Conservation (phyloP, 2,113 vertebrate species). For the Gambusia affinis region DNA sequence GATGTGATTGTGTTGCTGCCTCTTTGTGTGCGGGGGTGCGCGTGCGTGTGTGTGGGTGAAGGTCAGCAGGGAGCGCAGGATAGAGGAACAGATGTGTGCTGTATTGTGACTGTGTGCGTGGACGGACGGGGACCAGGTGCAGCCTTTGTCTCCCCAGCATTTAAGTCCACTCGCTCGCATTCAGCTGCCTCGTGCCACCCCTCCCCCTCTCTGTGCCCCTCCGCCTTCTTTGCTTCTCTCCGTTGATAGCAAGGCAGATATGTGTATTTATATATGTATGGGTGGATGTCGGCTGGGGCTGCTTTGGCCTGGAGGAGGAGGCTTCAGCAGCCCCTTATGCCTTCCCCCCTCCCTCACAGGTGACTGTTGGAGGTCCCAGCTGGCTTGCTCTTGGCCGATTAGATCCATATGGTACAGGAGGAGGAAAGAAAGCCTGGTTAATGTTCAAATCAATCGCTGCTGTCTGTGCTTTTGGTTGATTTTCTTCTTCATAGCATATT, state of each 20-base stretch:
- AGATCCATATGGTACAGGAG: slow-evolving; percentile 91
- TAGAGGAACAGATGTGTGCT: slow-evolving; percentile 89
- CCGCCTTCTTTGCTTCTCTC: slow-evolving; percentile 25
- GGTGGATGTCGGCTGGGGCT: slow-evolving; percentile 52
- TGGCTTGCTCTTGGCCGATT: slow-evolving; percentile 95
- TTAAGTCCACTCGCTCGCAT: slow-evolving; percentile 82
- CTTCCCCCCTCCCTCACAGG: slow-evolving; percentile 82
- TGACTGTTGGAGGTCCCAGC: slow-evolving; percentile 98
- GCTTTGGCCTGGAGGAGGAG: slow-evolving; percentile 76
- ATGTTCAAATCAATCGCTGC: slow-evolving; percentile 20
- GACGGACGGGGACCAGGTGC: slow-evolving; percentile 93
- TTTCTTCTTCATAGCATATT: not conserved
- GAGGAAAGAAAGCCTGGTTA: slow-evolving; percentile 40
- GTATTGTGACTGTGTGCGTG: slow-evolving; percentile 83
- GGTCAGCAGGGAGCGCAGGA: slow-evolving; percentile 58
- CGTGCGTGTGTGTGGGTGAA: slow-evolving; percentile 46
- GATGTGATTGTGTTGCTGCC: slow-evolving; percentile 16
- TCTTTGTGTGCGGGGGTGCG: slow-evolving; percentile 7
- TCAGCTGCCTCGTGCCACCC: slow-evolving; percentile 70
- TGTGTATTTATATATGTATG: slow-evolving; percentile 32
- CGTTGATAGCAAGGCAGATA: slow-evolving; percentile 55
- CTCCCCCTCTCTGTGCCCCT: slow-evolving; percentile 5
- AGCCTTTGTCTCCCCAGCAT: slow-evolving; percentile 88
- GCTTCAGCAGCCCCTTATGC: slow-evolving; percentile 76
- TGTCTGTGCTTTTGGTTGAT: not conserved